These are phyloP conservation scores for Cricetomys ansorgei DNA, from an alignment of 2,113 vertebrate genomes.

Conservation along the genomic window DNA sequence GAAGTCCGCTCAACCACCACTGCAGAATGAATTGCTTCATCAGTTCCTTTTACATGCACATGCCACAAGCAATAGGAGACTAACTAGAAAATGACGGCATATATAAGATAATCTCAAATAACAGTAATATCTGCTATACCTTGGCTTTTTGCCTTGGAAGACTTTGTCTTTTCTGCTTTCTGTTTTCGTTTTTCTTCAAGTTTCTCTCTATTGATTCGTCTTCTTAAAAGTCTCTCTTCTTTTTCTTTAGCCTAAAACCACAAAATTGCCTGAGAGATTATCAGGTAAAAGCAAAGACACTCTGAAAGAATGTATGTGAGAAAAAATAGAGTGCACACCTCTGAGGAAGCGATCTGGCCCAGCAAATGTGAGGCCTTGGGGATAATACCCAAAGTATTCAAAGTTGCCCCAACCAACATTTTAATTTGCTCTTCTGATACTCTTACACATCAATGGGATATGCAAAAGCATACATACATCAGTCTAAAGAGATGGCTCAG, in stretches of 20 bases:
- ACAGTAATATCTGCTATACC: conserved; percentile 75
- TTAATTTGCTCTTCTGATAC: neutral
- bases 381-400: neutral
- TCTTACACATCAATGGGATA: conserved; percentile 23
- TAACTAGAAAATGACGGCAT: neutral
- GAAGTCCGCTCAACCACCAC: neutral
- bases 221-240: conserved; percentile 96
- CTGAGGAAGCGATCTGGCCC: neutral
- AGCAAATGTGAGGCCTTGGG: neutral
- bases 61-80: neutral
- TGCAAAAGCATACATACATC: neutral
- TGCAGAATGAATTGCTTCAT: conserved; percentile 6
- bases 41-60: neutral
- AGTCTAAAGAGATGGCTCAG: neutral
- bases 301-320: neutral
- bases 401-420: neutral
- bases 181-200: conserved; percentile 97
- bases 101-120: neutral
- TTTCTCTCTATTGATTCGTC: conserved; percentile 96
- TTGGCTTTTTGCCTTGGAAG: conserved; percentile 84
- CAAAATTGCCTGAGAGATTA: conserved; percentile 46
- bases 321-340: neutral
- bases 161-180: conserved; percentile 91
- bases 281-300: conserved; percentile 35
- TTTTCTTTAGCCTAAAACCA: conserved; percentile 96